Percentiles rank a stretch among this genome's conserved stretches.
Evolutionary conservation across 2,113 vertebrate genomes (phyloP).

Genomic region (Cyprinodon variegatus): DNA sequence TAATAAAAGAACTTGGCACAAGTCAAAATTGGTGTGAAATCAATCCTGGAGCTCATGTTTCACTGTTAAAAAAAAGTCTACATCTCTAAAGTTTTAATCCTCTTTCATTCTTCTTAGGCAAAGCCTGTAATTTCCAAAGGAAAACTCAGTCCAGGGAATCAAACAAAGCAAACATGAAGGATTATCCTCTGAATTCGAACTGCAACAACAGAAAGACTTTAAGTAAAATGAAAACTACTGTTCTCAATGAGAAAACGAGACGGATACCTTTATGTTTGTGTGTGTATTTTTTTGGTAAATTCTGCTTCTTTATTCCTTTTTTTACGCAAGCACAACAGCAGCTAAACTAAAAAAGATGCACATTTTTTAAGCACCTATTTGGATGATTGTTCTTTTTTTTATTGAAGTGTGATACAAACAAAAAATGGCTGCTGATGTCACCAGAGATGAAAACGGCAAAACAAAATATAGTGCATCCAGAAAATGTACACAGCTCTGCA

Average conservation of each 20-base stretch:
- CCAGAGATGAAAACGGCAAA: neutral
- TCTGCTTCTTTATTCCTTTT: neutral
- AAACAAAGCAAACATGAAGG: neutral
- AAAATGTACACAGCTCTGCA: too few relatives aligned
- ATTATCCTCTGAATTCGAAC: neutral
- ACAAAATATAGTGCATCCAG: neutral
- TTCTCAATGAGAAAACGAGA: too few relatives aligned
- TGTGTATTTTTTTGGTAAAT: neutral
- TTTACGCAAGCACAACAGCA: neutral
- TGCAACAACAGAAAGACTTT: neutral
- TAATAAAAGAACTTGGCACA: slow-evolving; percentile 32
- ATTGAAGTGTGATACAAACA: neutral
- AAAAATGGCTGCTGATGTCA: neutral
- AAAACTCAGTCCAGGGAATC: neutral
- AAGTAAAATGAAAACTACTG: too few relatives aligned
- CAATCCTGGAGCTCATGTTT: slow-evolving; percentile 12
- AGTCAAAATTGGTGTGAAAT: slow-evolving; percentile 28
- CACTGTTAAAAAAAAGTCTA: neutral
- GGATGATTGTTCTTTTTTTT: neutral
- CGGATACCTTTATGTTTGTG: neutral
- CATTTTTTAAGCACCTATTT: neutral
- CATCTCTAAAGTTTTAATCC: neutral
- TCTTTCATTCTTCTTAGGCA: neutral
- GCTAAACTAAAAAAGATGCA: neutral
- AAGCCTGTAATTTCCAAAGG: neutral